These are phyloP conservation scores for Aphodius granarius DNA, from an alignment of 2,888 invertebrate genomes.

Conservation along the genomic window DNA sequence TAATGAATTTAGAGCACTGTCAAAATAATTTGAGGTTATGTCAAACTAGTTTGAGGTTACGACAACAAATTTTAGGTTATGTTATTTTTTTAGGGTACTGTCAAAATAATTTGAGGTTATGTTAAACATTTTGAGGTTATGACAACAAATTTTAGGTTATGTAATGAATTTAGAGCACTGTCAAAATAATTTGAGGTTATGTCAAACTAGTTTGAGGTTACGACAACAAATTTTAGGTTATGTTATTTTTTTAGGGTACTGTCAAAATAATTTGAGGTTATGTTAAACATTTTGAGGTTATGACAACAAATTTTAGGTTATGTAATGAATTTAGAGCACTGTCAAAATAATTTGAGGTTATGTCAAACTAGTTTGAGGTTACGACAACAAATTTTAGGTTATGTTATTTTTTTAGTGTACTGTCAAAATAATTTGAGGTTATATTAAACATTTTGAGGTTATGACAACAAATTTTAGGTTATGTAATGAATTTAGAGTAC, in stretches of 20 bases:
- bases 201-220: no score
- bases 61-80: background rate
- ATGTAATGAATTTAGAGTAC: background rate
- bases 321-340: conserved; percentile 61
- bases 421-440: conserved; percentile 52
- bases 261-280: conserved; percentile 51
- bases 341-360: conserved; percentile 51
- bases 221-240: background rate
- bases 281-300: no score
- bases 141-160: background rate
- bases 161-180: conserved; percentile 64
- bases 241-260: conserved; percentile 17
- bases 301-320: background rate
- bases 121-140: no score
- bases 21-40: conserved; percentile 29
- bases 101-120: conserved; percentile 45
- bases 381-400: no score
- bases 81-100: conserved; percentile 47
- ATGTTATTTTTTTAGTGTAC: conserved; percentile 16
- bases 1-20: conserved; percentile 66
- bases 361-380: no score
- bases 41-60: no score
- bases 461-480: no score
- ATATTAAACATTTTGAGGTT: no score
- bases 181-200: conserved; percentile 45